These are phyloP conservation scores for Fistularia commersonii DNA, from an alignment of 2,797 vertebrate species.

Conservation along the genomic window DNA sequence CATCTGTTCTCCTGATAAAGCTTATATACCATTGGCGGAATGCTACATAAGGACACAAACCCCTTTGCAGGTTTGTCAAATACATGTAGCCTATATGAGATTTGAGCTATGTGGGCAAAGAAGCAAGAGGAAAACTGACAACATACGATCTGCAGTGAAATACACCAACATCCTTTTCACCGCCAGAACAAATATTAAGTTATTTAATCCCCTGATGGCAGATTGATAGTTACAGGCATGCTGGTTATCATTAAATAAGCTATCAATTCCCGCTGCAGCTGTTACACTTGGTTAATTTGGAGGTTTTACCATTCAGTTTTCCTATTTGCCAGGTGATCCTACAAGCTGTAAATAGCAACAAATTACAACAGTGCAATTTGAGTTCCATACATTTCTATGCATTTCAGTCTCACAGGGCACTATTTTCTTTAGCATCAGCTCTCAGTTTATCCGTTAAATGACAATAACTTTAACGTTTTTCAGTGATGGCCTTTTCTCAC, in stretches of 20 bases:
- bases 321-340: too few relatives aligned
- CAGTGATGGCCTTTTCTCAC: constrained; percentile 5
- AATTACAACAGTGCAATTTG: too few relatives aligned
- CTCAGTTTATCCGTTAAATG: too few relatives aligned
- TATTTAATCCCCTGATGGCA: neutral
- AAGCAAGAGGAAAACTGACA: neutral
- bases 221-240: neutral
- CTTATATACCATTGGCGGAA: constrained; percentile 31
- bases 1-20: constrained; percentile 47
- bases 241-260: too few relatives aligned
- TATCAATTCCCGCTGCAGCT: too few relatives aligned
- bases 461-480: too few relatives aligned
- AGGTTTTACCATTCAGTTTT: too few relatives aligned
- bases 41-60: constrained; percentile 38
- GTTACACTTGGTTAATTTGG: too few relatives aligned
- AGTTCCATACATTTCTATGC: too few relatives aligned
- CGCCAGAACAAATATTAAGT: constrained; percentile 3
- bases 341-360: too few relatives aligned
- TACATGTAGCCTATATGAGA: constrained; percentile 27
- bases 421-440: too few relatives aligned
- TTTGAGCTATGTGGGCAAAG: constrained; percentile 36
- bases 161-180: constrained; percentile 8
- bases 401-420: too few relatives aligned
- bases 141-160: neutral
- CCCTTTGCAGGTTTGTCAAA: constrained; percentile 43